A percentile compares a stretch with the other conserved stretches of the same genome.
Evolutionary conservation across 2,888 invertebrate species (phyloP).

Genomic region (Steromphala cineraria): DNA sequence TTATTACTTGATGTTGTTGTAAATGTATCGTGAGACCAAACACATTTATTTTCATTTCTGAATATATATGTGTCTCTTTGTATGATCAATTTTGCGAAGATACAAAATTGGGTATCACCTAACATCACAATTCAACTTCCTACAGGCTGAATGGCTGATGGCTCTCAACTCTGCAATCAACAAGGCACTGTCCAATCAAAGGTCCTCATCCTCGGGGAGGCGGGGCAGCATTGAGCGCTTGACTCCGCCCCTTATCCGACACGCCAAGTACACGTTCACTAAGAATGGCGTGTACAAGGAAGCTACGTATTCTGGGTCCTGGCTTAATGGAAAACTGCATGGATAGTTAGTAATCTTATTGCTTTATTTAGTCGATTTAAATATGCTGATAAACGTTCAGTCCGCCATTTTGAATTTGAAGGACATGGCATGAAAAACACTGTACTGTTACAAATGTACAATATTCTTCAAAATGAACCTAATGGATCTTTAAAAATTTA

Average conservation of each 20-base stretch:
- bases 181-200: constrained; percentile 77
- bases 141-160: constrained; percentile 77
- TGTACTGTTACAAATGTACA: no score
- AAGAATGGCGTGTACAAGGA: constrained; percentile 85
- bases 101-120: no score
- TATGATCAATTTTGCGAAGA: no score
- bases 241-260: constrained; percentile 84
- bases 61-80: no score
- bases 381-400: no score
- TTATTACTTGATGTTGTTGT: not conserved
- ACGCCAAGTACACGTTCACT: constrained; percentile 84
- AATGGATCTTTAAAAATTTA: no score
- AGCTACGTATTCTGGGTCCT: constrained; percentile 86
- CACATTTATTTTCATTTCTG: no score
- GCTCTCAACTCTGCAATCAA: constrained; percentile 85
- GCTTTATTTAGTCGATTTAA: no score
- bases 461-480: no score
- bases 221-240: constrained; percentile 74
- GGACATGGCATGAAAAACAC: not conserved
- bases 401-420: not conserved
- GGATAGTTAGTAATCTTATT: constrained; percentile 78
- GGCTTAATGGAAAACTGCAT: constrained; percentile 89
- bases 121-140: not conserved
- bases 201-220: constrained; percentile 77
- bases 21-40: no score